Conservation (phyloP, 2,888 invertebrate genomes). For the Busseola fusca region DNA sequence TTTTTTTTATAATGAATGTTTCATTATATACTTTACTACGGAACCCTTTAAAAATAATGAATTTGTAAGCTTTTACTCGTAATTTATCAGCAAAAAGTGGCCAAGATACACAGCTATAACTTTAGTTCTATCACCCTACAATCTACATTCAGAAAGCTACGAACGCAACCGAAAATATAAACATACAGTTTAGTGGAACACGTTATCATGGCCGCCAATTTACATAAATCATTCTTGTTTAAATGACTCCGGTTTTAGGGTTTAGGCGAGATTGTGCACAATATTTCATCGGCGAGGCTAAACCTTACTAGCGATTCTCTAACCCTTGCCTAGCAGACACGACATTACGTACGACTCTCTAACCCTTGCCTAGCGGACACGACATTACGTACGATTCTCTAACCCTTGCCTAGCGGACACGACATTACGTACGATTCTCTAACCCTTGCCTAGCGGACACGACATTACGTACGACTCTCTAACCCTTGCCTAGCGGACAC, state of each 20-base stretch:
- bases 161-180: conserved; percentile 40
- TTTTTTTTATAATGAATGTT: no score
- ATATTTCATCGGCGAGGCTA: conserved; percentile 54
- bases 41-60: not conserved
- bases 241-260: conserved; percentile 55
- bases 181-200: conserved; percentile 53
- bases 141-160: conserved; percentile 46
- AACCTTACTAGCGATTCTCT: conserved; percentile 42
- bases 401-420: conserved; percentile 41
- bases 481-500: conserved; percentile 42
- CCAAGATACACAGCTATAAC: conserved; percentile 8
- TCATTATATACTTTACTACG: no score
- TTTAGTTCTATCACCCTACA: conserved; percentile 16
- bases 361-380: conserved; percentile 43
- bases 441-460: conserved; percentile 43
- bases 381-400: conserved; percentile 34
- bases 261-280: conserved; percentile 51
- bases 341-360: conserved; percentile 37
- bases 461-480: conserved; percentile 34
- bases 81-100: not conserved
- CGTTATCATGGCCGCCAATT: conserved; percentile 54
- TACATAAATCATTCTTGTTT: conserved; percentile 62
- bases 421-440: conserved; percentile 37
- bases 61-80: not conserved
- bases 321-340: no score